phyloP scores from a whole-genome alignment of 2,888 invertebrate genomes.

The Drosophila macrospina region DNA sequence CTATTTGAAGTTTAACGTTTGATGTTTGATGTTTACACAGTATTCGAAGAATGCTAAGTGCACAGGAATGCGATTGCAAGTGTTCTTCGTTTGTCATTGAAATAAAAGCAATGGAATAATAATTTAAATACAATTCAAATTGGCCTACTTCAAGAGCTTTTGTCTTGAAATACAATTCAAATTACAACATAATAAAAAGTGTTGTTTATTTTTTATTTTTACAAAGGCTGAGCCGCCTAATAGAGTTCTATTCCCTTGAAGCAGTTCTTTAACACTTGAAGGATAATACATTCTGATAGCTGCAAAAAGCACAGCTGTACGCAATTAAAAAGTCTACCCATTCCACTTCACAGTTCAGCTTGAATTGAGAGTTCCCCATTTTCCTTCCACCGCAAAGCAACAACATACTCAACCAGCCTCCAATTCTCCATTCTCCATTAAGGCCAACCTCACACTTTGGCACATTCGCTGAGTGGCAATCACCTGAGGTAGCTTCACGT shows the following conservation, averaged over 20 bases:
- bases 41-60: constrained; percentile 20
- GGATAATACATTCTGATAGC: constrained; percentile 12
- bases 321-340: neutral
- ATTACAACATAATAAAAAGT: constrained; percentile 29
- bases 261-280: neutral
- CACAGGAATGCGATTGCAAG: constrained; percentile 9
- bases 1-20: neutral
- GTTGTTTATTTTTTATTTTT: constrained; percentile 12
- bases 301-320: constrained; percentile 48
- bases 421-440: constrained; percentile 74
- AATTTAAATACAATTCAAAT: neutral
- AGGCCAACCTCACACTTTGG: constrained; percentile 42
- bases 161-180: neutral
- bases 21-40: neutral
- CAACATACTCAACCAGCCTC: constrained; percentile 23
- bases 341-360: neutral
- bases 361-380: constrained; percentile 20
- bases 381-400: constrained; percentile 46
- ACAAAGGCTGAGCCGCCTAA: neutral
- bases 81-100: constrained; percentile 2
- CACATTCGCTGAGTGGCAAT: constrained; percentile 45
- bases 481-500: constrained; percentile 74
- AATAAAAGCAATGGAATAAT: no score
- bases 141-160: constrained; percentile 2
- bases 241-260: neutral